Evolutionary conservation across 92 coral and sea anemone genomes (phyloP), one percentile per base, ranked within the genome.

Genomic region (Porites rus): DNA sequence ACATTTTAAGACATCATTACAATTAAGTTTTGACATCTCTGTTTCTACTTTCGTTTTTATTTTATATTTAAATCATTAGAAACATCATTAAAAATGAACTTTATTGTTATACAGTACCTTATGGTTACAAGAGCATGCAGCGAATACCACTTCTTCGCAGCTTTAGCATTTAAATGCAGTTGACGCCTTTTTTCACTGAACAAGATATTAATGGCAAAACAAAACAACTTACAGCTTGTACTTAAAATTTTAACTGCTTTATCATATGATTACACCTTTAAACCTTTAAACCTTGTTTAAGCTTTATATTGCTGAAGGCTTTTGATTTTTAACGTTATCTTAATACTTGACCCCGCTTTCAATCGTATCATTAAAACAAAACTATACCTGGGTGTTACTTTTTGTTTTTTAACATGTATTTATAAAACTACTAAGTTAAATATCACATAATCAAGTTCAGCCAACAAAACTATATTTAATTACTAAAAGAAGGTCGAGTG

Each of bases 81-180:
- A 38, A 38, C 46, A 38, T 38, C 46, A 38, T 38, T 38, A 38
- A 4, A 38, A 38, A 38, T 4, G 4, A 38, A 38, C 46, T 38
- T 38, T 43, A 72, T 17, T 22, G 19, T 72, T 74, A 65, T 61
- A 83, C 83, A n/a, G 65, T 85, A 85, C 88, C 88, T 85, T 85
- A 76, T 76, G 11, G 83, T 67, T 2, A 83, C 74, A 22, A 85
- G 76, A 53, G 82, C 68, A 76, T 85, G 83, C 43, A 85, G 72
- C 60, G 88, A 85, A 43, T 85, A 53, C 88, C 88, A 85, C 83
- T 77, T 85, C 88, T 85, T 85, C 28, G 83, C 59, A 12, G 65
- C 60, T 85, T 85, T 83, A 66, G 83, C 60, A 50, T 59, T 76
- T 85, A 85, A 52, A 21, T 56, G 82, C 62, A 85, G 77, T 16